Evolutionary conservation across 2,113 vertebrate genomes (phyloP).

Genomic region (Cariama cristata): DNA sequence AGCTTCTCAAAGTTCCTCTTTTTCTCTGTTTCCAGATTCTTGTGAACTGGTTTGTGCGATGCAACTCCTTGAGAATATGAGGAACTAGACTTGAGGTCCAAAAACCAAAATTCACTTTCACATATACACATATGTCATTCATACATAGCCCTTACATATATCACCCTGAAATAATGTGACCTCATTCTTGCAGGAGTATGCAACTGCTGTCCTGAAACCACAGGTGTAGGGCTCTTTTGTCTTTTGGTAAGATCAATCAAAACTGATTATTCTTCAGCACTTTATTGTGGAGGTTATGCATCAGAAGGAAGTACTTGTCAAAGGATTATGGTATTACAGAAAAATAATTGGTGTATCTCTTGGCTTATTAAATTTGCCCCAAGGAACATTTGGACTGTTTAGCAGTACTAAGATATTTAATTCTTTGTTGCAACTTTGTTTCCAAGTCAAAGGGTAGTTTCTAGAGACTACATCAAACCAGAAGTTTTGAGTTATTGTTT

Average conservation of each 20-base stretch:
- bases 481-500: background rate
- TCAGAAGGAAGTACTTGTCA: conserved; percentile 40
- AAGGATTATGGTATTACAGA: conserved; percentile 56
- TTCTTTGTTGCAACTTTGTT: conserved; percentile 15
- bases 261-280: conserved; percentile 10
- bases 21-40: background rate
- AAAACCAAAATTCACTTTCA: background rate
- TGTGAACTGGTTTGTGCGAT: fast-evolving
- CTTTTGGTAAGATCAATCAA: conserved; percentile 1
- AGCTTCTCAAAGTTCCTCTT: background rate
- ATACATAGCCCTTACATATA: fast-evolving
- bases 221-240: fast-evolving
- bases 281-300: conserved; percentile 33
- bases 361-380: conserved; percentile 44
- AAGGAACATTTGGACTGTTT: conserved; percentile 30
- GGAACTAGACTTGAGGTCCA: background rate
- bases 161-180: background rate
- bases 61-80: background rate
- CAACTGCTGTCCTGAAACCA: background rate
- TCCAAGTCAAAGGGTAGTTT: background rate
- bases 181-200: background rate
- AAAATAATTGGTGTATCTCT: conserved; percentile 56
- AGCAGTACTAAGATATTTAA: background rate
- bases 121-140: fast-evolving
- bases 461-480: background rate